These are phyloP conservation scores for Pachymerium ferrugineum DNA, from an alignment of 2,888 invertebrate species.

Conservation along the genomic window DNA sequence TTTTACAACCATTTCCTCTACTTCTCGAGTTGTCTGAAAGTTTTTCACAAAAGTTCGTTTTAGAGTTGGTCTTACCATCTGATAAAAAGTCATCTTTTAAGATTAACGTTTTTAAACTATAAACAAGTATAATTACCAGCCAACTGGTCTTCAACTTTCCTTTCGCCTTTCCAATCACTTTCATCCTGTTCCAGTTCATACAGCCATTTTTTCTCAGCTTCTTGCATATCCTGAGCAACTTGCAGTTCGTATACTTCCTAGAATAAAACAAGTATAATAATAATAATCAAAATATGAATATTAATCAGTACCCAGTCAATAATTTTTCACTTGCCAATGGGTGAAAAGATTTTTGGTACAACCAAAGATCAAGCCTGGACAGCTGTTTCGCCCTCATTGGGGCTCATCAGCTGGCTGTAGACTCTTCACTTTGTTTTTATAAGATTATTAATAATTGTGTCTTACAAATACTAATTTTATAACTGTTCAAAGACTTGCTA, in stretches of 20 bases:
- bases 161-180: constrained; percentile 44
- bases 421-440: too few relatives aligned
- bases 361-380: too few relatives aligned
- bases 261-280: constrained; percentile 33
- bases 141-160: constrained; percentile 4
- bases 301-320: too few relatives aligned
- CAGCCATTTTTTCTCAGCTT: constrained; percentile 60
- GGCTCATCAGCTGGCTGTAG: too few relatives aligned
- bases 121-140: neutral
- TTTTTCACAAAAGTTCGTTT: neutral
- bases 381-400: too few relatives aligned
- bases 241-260: constrained; percentile 59
- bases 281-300: neutral
- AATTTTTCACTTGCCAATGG: too few relatives aligned
- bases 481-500: too few relatives aligned
- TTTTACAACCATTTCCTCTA: neutral
- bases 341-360: too few relatives aligned
- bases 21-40: neutral
- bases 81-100: too few relatives aligned
- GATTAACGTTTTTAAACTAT: too few relatives aligned
- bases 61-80: neutral
- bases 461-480: too few relatives aligned
- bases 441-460: too few relatives aligned
- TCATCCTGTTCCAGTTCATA: constrained; percentile 58
- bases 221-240: constrained; percentile 63